Base-by-base conservation (phyloP, 1,140 invertebrate species). In the Drosophila serrata region DNA sequence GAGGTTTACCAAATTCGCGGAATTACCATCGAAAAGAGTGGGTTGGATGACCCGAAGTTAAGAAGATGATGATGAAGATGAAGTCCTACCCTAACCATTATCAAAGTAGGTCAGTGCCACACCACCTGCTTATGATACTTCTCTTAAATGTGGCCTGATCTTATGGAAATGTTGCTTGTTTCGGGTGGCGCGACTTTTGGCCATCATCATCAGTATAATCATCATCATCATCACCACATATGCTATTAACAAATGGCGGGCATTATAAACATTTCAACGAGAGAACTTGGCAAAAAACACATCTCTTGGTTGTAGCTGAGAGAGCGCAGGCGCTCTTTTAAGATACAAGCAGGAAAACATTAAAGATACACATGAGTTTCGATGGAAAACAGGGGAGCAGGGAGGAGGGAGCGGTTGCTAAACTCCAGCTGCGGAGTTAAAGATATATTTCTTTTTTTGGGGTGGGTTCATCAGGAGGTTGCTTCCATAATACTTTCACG, bases 251-350 rank as follows among this genome's bases (percentile, higher is more conserved):
- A 69, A 69, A 42, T 31, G 35, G 45, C 61, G 35, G n/a, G 43
- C 42, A 19, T 45, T 12, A 67, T 43, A 55, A 69, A 53, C 62
- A 53, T 67, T 69, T 43, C 17, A 17, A 67, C 53, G 19, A 31
- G 63, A 76, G 70, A 56, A 43, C 19, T 46, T 63, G 45, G 58
- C 57, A 62, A 65, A 62, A 62, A 65, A 63, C 33, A 60, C 42
- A 75, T 29, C 24, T 39, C 24, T 62, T 3, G 31, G 29, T 33
- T 33, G n/a, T n/a, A 15, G 49, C 4, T 24, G 51, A 73, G 43
- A 80, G 76, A 79, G 77, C 82, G 84, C 82, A 79, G 62, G 84
- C 84, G 84, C 82, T 59, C 84, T 87, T 57, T 19, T 6, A 29
- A 76, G 70, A 82, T 73, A 82, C 64, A 79, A 45, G 49, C 62